These are phyloP conservation scores for Ranitomeya variabilis DNA, from an alignment of 2,113 vertebrate genomes.

Conservation along the genomic window DNA sequence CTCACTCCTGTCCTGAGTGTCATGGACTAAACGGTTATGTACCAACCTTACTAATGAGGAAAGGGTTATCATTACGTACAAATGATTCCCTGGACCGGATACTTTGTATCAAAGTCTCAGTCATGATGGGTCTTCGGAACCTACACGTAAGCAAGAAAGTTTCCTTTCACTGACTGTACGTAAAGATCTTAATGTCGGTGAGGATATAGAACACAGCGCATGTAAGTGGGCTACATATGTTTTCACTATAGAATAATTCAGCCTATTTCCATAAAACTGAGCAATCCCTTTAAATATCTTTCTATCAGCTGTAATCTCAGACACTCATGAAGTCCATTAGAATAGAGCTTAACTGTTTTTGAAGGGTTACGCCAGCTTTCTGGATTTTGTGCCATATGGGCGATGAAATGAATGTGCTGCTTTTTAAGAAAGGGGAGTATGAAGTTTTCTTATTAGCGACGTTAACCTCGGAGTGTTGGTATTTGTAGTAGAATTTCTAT, in stretches of 20 bases:
- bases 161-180: not conserved
- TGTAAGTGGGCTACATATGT: not conserved
- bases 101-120: not conserved
- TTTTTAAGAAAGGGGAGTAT: slow-evolving; percentile 70
- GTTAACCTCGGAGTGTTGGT: slow-evolving; percentile 76
- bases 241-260: not conserved
- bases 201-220: not conserved
- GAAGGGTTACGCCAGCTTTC: slow-evolving; percentile 78
- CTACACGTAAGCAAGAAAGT: not conserved
- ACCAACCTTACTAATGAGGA: no score
- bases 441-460: slow-evolving; percentile 73
- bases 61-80: not conserved
- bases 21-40: not conserved
- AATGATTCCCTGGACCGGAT: not conserved
- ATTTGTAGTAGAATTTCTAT: slow-evolving; percentile 3
- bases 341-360: slow-evolving; percentile 72
- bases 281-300: not conserved
- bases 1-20: not conserved
- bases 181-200: not conserved
- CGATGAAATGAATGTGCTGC: slow-evolving; percentile 80
- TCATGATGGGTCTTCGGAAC: not conserved
- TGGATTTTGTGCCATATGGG: slow-evolving; percentile 67
- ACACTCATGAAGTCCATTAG: slow-evolving; percentile 64
- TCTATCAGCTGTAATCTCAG: not conserved
- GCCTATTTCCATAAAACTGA: not conserved